Conservation (phyloP, 2,888 invertebrate species). For the Platycheirus rosarum region DNA sequence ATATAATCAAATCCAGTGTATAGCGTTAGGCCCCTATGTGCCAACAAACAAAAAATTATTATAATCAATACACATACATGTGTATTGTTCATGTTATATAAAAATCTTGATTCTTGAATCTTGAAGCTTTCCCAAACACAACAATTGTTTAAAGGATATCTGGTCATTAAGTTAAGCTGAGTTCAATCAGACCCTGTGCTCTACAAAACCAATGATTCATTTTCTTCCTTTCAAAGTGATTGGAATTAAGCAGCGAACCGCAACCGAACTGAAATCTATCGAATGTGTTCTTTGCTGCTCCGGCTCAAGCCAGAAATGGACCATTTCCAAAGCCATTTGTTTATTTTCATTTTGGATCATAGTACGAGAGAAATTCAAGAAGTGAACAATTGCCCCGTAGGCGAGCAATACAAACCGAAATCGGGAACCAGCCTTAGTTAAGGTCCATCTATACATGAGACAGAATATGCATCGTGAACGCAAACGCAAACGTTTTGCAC, state of each 20-base stretch:
- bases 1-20: no score
- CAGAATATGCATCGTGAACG: background rate
- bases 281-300: background rate
- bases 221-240: conserved; percentile 29
- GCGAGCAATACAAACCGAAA: conserved; percentile 50
- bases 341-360: conserved; percentile 55
- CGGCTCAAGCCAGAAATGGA: conserved; percentile 50
- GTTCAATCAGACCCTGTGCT: no score
- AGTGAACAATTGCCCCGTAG: conserved; percentile 74
- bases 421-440: background rate
- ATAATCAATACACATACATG: no score
- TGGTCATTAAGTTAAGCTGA: no score
- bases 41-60: no score
- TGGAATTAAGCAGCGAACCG: conserved; percentile 43
- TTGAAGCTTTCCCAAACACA: no score
- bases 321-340: background rate
- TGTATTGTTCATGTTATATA: no score
- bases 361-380: conserved; percentile 73
- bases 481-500: conserved; percentile 56
- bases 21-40: no score
- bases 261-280: conserved; percentile 58
- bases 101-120: no score
- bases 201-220: conserved; percentile 48
- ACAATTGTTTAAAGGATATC: no score
- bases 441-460: background rate